Conservation (phyloP, 2,888 invertebrate genomes). For the Brachycybe producta region DNA sequence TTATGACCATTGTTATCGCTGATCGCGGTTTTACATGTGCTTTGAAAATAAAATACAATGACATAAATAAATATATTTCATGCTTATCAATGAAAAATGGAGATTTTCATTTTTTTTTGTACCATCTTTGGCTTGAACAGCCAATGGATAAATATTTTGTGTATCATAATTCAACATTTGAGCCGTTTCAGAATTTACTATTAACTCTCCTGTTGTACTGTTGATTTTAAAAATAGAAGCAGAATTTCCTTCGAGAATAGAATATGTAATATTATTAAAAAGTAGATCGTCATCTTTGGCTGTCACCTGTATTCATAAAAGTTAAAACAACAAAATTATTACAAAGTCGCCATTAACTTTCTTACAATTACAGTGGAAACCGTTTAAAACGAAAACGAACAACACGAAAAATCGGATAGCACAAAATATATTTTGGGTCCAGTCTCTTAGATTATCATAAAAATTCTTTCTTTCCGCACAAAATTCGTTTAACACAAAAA, state of each 20-base stretch:
- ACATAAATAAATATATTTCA: too few species aligned
- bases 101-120: background rate
- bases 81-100: background rate
- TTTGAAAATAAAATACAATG: background rate
- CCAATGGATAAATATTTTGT: constrained; percentile 25
- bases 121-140: constrained; percentile 27
- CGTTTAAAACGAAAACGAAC: too few species aligned
- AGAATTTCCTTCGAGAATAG: constrained; percentile 31
- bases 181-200: constrained; percentile 24
- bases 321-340: too few species aligned
- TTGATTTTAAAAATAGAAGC: constrained; percentile 36
- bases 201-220: constrained; percentile 33
- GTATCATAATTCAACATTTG: constrained; percentile 25
- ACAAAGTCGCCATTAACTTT: too few species aligned
- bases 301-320: constrained; percentile 23
- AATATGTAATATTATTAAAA: constrained; percentile 26
- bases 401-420: too few species aligned
- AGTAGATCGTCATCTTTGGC: constrained; percentile 26
- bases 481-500: too few species aligned
- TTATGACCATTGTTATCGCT: constrained; percentile 39
- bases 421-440: too few species aligned
- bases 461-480: too few species aligned
- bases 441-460: too few species aligned
- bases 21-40: constrained; percentile 17
- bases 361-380: too few species aligned